Percentiles rank a stretch among this genome's conserved stretches.
phyloP scores from a whole-genome alignment of 1,140 invertebrate species.

The Apis florea region DNA sequence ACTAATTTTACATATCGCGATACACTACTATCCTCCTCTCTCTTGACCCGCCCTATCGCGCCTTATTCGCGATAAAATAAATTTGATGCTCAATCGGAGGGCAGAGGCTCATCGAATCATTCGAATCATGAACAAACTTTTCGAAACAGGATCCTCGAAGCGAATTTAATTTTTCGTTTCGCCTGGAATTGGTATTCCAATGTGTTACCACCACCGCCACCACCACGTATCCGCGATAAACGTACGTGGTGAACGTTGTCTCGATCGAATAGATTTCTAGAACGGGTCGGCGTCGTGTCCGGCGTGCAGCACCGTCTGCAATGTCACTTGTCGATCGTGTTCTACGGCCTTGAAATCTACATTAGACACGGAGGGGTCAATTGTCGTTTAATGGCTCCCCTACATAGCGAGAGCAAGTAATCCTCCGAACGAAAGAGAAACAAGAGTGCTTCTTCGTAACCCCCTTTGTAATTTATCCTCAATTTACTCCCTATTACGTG shows the following conservation, averaged over 20 bases:
- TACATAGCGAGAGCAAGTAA: conserved; percentile 32
- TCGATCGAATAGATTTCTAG: too few species aligned
- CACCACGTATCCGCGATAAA: too few species aligned
- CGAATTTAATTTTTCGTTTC: too few species aligned
- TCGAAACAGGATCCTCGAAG: too few species aligned
- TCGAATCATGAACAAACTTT: too few species aligned
- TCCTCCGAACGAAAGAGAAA: conserved; percentile 19
- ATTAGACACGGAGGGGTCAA: conserved; percentile 46
- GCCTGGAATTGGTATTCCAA: too few species aligned
- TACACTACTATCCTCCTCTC: background rate
- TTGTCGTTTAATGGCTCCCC: conserved; percentile 49
- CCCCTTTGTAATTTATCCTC: conserved; percentile 37
- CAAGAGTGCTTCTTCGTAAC: background rate
- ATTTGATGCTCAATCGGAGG: too few species aligned
- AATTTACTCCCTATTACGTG: conserved; percentile 41
- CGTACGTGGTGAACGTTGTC: too few species aligned
- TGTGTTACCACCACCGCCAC: too few species aligned
- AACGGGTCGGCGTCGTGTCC: too few species aligned
- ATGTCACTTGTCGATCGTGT: conserved; percentile 12
- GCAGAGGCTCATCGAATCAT: background rate
- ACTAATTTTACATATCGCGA: conserved; percentile 48
- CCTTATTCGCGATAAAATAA: background rate
- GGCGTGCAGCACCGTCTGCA: background rate
- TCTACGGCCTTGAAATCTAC: conserved; percentile 50
- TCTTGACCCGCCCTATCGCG: background rate